phyloP scores from a whole-genome alignment of 2,113 vertebrate species.

The Sterrhoptilus dennistouni region DNA sequence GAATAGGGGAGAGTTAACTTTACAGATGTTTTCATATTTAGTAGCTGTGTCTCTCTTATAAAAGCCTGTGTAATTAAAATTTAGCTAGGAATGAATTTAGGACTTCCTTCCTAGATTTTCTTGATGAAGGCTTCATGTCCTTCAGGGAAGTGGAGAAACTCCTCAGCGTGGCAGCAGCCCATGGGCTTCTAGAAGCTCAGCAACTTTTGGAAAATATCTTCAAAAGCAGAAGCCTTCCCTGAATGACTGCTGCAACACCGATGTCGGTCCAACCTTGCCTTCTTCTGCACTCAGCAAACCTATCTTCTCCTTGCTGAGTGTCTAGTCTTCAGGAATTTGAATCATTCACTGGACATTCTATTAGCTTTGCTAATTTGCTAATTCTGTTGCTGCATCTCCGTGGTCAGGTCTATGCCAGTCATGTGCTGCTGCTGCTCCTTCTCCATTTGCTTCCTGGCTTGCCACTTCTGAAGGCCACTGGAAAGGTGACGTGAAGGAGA shows the following conservation, averaged over 20 bases:
- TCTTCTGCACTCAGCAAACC: background rate
- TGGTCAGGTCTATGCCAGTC: background rate
- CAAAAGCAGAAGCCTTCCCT: conserved; percentile 37
- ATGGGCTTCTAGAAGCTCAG: conserved; percentile 37
- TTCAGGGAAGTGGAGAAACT: conserved; percentile 58
- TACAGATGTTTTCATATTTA: background rate
- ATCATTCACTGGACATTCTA: background rate
- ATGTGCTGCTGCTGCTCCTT: background rate
- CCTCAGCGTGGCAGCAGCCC: conserved; percentile 51
- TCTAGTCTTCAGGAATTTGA: background rate
- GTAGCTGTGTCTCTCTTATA: background rate
- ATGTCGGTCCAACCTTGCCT: fast-evolving
- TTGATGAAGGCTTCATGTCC: background rate
- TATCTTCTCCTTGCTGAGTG: background rate
- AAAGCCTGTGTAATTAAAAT: background rate
- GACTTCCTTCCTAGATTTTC: background rate
- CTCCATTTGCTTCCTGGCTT: background rate
- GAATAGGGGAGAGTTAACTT: background rate
- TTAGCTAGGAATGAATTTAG: background rate
- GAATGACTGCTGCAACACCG: fast-evolving
- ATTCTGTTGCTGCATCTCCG: background rate
- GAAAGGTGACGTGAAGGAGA: background rate
- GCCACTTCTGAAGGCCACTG: fast-evolving
- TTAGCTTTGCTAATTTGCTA: background rate
- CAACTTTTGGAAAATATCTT: conserved; percentile 55